phyloP scores from a whole-genome alignment of 2,888 invertebrate species.

The Amphipoea oculea region DNA sequence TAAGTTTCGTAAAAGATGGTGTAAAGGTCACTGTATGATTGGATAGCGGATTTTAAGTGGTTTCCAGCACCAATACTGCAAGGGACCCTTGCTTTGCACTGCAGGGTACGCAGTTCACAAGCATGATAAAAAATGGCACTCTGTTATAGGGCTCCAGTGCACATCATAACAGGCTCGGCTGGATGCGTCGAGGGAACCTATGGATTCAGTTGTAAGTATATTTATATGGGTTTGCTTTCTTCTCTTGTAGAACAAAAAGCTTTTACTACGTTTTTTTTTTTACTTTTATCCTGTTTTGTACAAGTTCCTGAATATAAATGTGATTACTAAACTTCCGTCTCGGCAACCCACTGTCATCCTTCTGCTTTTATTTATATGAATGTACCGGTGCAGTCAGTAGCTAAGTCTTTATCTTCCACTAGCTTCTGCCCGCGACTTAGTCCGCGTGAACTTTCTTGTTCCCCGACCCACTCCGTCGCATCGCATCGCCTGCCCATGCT shows the following conservation, averaged over 20 bases:
- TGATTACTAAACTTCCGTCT: not conserved
- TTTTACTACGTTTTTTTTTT: not conserved
- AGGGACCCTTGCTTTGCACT: not conserved
- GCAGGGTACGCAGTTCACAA: not conserved
- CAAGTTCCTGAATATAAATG: not conserved
- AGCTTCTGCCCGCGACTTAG: no score
- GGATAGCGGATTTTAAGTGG: no score
- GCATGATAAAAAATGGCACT: not conserved
- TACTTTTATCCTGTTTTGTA: not conserved
- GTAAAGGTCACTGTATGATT: not conserved
- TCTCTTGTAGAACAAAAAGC: not conserved
- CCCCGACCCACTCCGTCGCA: no score
- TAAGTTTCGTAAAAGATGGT: not conserved
- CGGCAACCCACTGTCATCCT: not conserved
- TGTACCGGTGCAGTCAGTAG: not conserved
- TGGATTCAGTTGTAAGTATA: not conserved
- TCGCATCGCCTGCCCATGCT: no score
- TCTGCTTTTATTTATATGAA: not conserved
- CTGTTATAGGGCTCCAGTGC: not conserved
- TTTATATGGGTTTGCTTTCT: not conserved
- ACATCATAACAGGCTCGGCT: slow-evolving; percentile 3
- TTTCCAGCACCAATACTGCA: no score
- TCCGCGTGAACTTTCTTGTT: no score
- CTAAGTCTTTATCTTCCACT: not conserved
- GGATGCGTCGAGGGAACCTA: not conserved